Percentiles rank a stretch among this genome's conserved stretches.
These are phyloP conservation scores for Sapayoa aenigma DNA, from an alignment of 2,113 vertebrate species.

Conservation along the genomic window DNA sequence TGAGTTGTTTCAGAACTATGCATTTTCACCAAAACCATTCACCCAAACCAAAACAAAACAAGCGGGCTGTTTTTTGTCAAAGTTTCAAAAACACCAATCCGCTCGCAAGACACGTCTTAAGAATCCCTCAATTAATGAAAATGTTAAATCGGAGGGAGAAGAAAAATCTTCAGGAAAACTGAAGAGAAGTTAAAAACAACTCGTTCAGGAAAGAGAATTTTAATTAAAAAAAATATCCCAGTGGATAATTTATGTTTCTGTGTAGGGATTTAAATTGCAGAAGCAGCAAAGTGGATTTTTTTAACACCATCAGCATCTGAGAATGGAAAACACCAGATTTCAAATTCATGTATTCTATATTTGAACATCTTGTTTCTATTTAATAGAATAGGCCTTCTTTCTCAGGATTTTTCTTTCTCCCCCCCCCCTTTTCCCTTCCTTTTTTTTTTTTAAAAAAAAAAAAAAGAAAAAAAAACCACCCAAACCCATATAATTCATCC, in stretches of 20 bases:
- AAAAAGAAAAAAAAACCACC: background rate
- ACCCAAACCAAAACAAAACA: constrained; percentile 42
- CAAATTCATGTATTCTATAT: constrained; percentile 52
- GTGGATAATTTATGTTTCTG: constrained; percentile 38
- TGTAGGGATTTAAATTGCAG: constrained; percentile 28
- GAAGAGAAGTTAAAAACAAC: background rate
- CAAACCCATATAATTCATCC: constrained; percentile 52
- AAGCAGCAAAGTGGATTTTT: constrained; percentile 30
- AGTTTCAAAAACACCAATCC: background rate
- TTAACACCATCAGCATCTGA: background rate
- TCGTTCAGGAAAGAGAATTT: constrained; percentile 41
- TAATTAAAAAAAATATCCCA: constrained; percentile 62
- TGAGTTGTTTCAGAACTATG: background rate
- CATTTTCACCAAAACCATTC: constrained; percentile 3
- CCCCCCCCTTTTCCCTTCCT: fast-evolving
- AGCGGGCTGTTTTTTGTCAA: constrained; percentile 54
- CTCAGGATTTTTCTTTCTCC: background rate
- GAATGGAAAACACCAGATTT: constrained; percentile 55
- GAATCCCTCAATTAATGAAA: constrained; percentile 35
- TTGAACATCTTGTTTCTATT: constrained; percentile 72
- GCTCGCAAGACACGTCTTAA: background rate
- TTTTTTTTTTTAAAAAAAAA: background rate
- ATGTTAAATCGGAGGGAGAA: background rate
- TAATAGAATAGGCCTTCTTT: constrained; percentile 44
- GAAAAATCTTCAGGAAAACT: constrained; percentile 24